Percentiles rank a stretch among this genome's conserved stretches.
Conservation (phyloP, 92 coral and sea anemone genomes). For the Parazoanthus swiftii region DNA sequence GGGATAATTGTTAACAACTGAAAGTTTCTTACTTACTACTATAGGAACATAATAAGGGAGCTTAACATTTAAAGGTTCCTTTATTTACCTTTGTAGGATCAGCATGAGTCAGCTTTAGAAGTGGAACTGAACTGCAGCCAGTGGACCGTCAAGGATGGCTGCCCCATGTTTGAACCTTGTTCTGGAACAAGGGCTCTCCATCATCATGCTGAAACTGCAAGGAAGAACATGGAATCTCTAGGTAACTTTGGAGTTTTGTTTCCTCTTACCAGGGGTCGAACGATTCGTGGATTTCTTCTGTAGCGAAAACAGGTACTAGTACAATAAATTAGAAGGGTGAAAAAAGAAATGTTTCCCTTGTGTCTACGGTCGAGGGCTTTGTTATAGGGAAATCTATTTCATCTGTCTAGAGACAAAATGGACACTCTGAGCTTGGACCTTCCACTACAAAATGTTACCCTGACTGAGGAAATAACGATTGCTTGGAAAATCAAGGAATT, state of each 20-base stretch:
- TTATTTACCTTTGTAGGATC: slow-evolving; percentile 52
- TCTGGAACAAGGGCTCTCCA: slow-evolving; percentile 83
- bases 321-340: no score
- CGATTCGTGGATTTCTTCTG: background rate
- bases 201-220: slow-evolving; percentile 77
- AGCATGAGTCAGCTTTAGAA: slow-evolving; percentile 71
- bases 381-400: no score
- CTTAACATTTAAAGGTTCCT: background rate
- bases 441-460: no score
- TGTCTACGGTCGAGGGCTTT: no score
- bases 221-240: slow-evolving; percentile 66
- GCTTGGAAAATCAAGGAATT: no score
- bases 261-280: background rate
- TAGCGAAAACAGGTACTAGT: no score
- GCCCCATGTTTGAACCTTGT: slow-evolving; percentile 79
- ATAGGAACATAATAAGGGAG: background rate
- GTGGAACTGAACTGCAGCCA: slow-evolving; percentile 73
- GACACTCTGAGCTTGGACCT: no score
- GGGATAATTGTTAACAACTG: background rate
- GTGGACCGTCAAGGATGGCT: slow-evolving; percentile 63
- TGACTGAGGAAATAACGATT: no score
- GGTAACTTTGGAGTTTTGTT: slow-evolving; percentile 40
- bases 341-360: no score
- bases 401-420: no score
- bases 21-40: background rate